Evolutionary conservation across 2,797 vertebrate species (phyloP).

Genomic region (Lepilemur septentrionalis): DNA sequence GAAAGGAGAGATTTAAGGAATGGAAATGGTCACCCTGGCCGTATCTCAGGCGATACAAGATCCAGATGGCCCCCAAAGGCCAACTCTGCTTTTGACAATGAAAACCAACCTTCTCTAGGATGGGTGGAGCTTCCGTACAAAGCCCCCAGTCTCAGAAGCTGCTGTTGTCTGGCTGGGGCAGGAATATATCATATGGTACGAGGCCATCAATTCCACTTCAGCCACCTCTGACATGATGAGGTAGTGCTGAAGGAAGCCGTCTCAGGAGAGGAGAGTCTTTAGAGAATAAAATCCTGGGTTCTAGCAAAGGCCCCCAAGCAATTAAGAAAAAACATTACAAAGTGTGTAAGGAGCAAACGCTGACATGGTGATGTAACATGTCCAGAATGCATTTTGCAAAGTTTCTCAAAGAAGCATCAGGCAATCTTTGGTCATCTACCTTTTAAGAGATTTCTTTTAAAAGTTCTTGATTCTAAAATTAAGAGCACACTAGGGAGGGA

Average conservation of each 20-base stretch:
- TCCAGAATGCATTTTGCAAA: slow-evolving; percentile 13
- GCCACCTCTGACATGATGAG: slow-evolving; percentile 17
- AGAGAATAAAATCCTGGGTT: slow-evolving; percentile 29
- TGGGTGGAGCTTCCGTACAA: not conserved
- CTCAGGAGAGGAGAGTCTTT: not conserved
- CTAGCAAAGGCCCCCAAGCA: slow-evolving; percentile 12
- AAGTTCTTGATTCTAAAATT: slow-evolving; percentile 9
- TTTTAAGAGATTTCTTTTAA: slow-evolving; percentile 20
- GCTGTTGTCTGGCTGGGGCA: not conserved
- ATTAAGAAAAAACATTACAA: not conserved
- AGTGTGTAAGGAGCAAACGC: not conserved
- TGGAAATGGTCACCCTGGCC: not conserved
- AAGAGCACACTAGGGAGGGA: not conserved
- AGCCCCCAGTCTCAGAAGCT: not conserved
- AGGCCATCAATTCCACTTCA: not conserved
- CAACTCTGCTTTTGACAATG: not conserved
- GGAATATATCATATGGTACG: not conserved
- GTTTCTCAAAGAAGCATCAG: not conserved
- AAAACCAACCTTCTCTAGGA: not conserved
- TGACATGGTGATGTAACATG: not conserved
- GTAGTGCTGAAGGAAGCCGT: not conserved
- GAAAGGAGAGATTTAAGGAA: slow-evolving; percentile 52
- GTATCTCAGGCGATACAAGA: slow-evolving; percentile 7
- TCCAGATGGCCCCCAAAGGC: slow-evolving; percentile 10
- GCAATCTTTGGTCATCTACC: not conserved